phyloP scores from a whole-genome alignment of 2,797 vertebrate genomes.

The Pseudochromis fuscus region DNA sequence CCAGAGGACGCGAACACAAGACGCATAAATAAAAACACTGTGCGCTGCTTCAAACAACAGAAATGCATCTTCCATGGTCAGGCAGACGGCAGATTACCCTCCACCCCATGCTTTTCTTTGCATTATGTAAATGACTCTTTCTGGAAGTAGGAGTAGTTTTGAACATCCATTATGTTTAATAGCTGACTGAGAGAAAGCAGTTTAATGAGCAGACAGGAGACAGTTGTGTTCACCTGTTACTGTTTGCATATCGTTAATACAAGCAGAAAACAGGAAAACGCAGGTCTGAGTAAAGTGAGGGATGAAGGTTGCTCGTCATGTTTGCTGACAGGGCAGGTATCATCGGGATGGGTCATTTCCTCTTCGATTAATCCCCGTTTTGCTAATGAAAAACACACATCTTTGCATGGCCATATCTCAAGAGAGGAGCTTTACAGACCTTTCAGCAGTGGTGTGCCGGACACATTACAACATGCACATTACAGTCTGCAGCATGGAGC shows the following conservation, averaged over 20 bases:
- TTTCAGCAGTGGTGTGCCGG: neutral
- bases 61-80: slow-evolving; percentile 10
- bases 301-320: slow-evolving; percentile 4
- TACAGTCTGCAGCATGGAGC: neutral
- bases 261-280: slow-evolving; percentile 8
- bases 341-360: slow-evolving; percentile 1
- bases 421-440: slow-evolving; percentile 5
- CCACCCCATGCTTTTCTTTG: slow-evolving; percentile 17
- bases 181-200: slow-evolving; percentile 10
- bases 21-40: slow-evolving; percentile 7
- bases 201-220: slow-evolving; percentile 30
- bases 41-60: slow-evolving; percentile 6
- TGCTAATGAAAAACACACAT: slow-evolving; percentile 14
- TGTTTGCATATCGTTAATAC: slow-evolving; percentile 1
- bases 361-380: slow-evolving; percentile 21
- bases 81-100: slow-evolving; percentile 19
- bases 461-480: neutral
- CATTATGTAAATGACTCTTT: slow-evolving; percentile 19
- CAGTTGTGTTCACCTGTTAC: slow-evolving; percentile 17
- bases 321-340: slow-evolving; percentile 13
- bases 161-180: slow-evolving; percentile 21
- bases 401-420: neutral
- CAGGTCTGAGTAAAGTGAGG: neutral
- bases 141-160: slow-evolving; percentile 31
- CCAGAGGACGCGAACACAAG: slow-evolving; percentile 10